Evolutionary conservation across 2,113 vertebrate species (phyloP).

Genomic region (Formicarius rufipectus): DNA sequence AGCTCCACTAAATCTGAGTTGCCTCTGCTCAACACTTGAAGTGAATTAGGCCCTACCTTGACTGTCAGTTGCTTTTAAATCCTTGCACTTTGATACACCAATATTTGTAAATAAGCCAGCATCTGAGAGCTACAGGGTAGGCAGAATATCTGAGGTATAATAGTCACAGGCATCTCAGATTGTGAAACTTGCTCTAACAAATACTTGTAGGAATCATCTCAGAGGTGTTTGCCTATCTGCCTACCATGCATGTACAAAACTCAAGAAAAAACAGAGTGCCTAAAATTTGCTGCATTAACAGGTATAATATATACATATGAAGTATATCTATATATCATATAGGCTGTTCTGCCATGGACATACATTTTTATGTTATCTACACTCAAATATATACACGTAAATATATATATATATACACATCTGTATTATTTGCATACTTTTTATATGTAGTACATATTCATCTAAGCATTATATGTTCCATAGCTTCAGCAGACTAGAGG

Average conservation of each 20-base stretch:
- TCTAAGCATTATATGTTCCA: neutral
- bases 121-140: neutral
- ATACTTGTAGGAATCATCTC: neutral
- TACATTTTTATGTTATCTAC: neutral
- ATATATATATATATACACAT: neutral
- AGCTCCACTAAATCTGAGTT: neutral
- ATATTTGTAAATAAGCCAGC: neutral
- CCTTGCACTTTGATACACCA: neutral
- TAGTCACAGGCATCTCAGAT: constrained; percentile 7
- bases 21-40: neutral
- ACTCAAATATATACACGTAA: neutral
- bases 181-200: neutral
- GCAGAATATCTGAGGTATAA: neutral
- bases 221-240: neutral
- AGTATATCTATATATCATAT: neutral
- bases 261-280: neutral
- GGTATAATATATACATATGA: neutral
- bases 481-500: constrained; percentile 60
- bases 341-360: neutral
- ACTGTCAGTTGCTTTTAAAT: neutral
- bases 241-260: neutral
- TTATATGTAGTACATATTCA: neutral
- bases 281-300: neutral
- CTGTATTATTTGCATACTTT: neutral
- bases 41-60: constrained; percentile 16